Evolutionary conservation across 2,888 invertebrate genomes (phyloP).

Genomic region (Spilosoma lubricipeda): DNA sequence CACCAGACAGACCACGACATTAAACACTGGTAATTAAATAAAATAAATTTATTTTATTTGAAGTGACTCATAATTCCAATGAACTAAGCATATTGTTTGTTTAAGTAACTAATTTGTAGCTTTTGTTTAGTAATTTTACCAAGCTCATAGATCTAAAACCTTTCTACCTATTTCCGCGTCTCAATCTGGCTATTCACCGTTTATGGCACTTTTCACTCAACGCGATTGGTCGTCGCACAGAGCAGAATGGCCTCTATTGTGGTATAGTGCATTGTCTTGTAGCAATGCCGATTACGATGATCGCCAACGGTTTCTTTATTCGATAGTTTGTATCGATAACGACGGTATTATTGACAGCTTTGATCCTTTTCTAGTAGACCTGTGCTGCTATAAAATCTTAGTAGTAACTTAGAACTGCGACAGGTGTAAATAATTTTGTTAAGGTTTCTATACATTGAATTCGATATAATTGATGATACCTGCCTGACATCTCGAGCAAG

Average conservation of each 20-base stretch:
- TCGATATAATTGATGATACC: too few relatives aligned
- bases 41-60: neutral
- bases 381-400: conserved; percentile 6
- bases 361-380: conserved; percentile 20
- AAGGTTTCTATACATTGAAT: neutral
- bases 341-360: conserved; percentile 42
- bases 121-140: conserved; percentile 9
- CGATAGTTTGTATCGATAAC: conserved; percentile 54
- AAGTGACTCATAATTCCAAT: neutral
- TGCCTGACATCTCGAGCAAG: too few relatives aligned
- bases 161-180: conserved; percentile 55
- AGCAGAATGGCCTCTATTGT: conserved; percentile 65
- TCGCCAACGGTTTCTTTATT: conserved; percentile 51
- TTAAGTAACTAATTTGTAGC: neutral
- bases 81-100: neutral
- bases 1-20: neutral
- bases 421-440: neutral
- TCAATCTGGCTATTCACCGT: conserved; percentile 65
- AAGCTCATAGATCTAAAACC: conserved; percentile 56
- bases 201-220: conserved; percentile 85
- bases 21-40: neutral
- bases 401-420: neutral
- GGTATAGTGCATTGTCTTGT: conserved; percentile 78
- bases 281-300: conserved; percentile 51
- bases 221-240: conserved; percentile 75